Evolutionary conservation across 2,797 vertebrate genomes (phyloP).

Genomic region (Mus spretus): DNA sequence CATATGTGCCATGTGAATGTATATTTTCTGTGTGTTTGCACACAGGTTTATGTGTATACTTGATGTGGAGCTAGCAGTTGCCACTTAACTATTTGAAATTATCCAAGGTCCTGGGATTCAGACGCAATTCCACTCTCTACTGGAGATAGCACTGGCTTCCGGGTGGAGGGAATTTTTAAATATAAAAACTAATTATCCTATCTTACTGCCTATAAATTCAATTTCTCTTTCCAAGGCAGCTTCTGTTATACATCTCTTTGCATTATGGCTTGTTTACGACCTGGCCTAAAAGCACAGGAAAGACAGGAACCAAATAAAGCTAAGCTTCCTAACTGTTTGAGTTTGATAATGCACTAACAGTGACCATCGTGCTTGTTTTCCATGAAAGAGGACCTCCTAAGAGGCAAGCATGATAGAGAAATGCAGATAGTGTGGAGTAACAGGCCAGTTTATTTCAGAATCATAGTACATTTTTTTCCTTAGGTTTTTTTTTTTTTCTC

Average conservation of each 20-base stretch:
- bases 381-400: background rate
- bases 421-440: background rate
- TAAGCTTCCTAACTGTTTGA: conserved; percentile 2
- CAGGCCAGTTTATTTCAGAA: background rate
- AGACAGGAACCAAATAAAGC: conserved; percentile 53
- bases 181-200: conserved; percentile 87
- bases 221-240: conserved; percentile 85
- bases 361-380: conserved; percentile 4
- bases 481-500: conserved; percentile 51
- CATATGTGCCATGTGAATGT: background rate
- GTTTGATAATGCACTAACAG: conserved; percentile 8
- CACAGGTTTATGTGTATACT: background rate
- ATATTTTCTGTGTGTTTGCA: conserved; percentile 5
- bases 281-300: conserved; percentile 64
- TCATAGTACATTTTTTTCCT: background rate
- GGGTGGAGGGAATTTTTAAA: conserved; percentile 84
- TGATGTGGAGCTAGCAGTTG: conserved; percentile 46
- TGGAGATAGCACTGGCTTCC: conserved; percentile 83
- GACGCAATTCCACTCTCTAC: conserved; percentile 85
- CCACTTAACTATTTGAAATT: conserved; percentile 78
- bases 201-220: conserved; percentile 87
- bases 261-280: conserved; percentile 80
- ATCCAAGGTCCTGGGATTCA: conserved; percentile 78
- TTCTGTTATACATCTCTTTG: conserved; percentile 83
- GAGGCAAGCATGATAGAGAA: background rate